Evolutionary conservation across 2,797 vertebrate genomes (phyloP), one percentile per base, ranked within the genome.

Genomic region (Falco biarmicus): DNA sequence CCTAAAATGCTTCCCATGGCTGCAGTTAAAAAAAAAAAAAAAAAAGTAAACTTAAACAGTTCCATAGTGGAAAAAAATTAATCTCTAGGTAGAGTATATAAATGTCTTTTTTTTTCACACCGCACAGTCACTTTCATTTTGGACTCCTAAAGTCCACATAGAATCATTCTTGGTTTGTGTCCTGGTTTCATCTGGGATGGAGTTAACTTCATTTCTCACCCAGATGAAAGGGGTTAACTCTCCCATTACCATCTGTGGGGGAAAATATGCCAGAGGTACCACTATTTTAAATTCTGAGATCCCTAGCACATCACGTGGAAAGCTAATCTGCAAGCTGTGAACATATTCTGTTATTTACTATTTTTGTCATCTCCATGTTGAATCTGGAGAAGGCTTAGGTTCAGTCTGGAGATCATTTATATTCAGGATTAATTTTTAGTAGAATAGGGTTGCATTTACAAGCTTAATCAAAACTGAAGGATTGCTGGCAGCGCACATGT

Each of bases 1-100:
- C 83, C 76, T 41, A 79, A 94, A 97, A 93, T 76, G 93, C 96
- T 90, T 96, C 96, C 95, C 91, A 88, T 90, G 91, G 91, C 84
- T 97, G 93, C 83, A 94, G 87, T 97, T 94, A 9, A 34, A 34
- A 92, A 94, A 93, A 64, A 88, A 75, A 75, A 57, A 88, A 80
- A 71, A 87, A 80, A 77, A 51, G 48, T 60, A 92, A 96, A 94
- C 66, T 91, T 92, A 94, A 92, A 91, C 12, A 69, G 84, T 69
- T 96, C 74, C 76, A 78, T 82, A 89, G 80, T 91, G 94, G 91
- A 87, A 90, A 95, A 84, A 82, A 90, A 82, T 66, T 48, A 54
- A 39, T 28, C 75, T 89, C 61, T 25, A 20, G 37, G 61, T 79
- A 51, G 63, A 88, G 75, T 92, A 87, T 91, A 95, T 95, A 96